These are phyloP conservation scores for Orussus abietinus DNA, from an alignment of 1,140 invertebrate genomes.

Conservation along the genomic window DNA sequence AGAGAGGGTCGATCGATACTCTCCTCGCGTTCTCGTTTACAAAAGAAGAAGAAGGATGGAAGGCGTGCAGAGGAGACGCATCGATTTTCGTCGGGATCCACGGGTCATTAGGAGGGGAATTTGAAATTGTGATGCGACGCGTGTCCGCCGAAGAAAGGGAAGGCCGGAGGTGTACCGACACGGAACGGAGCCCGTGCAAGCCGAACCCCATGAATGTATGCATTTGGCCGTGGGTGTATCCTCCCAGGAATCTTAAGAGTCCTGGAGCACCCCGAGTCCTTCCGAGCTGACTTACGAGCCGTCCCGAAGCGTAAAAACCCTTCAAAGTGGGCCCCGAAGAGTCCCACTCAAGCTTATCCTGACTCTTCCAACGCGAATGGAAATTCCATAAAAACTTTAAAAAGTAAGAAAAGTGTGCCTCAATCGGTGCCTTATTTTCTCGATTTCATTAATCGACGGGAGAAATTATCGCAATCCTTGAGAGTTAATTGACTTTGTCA, in stretches of 20 bases:
- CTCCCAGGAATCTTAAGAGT: constrained; percentile 34
- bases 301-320: too few species aligned
- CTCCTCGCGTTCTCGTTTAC: too few species aligned
- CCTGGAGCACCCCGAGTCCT: constrained; percentile 20
- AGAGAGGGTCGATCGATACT: constrained; percentile 2
- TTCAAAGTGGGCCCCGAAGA: too few species aligned
- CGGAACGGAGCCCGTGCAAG: constrained; percentile 22
- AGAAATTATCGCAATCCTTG: too few species aligned
- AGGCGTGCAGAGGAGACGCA: background rate
- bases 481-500: too few species aligned
- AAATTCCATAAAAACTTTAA: too few species aligned
- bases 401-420: too few species aligned
- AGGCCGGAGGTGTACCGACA: constrained; percentile 22
- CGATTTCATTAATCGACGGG: too few species aligned
- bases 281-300: background rate
- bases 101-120: constrained; percentile 17
- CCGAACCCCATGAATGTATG: constrained; percentile 25
- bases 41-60: background rate
- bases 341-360: too few species aligned
- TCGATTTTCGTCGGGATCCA: background rate
- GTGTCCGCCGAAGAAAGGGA: constrained; percentile 27
- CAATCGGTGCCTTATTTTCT: too few species aligned
- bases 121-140: constrained; percentile 43
- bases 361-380: too few species aligned
- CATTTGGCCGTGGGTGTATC: constrained; percentile 31